Evolutionary conservation across 1,140 invertebrate species (phyloP).

Genomic region (Pararge aegeria): DNA sequence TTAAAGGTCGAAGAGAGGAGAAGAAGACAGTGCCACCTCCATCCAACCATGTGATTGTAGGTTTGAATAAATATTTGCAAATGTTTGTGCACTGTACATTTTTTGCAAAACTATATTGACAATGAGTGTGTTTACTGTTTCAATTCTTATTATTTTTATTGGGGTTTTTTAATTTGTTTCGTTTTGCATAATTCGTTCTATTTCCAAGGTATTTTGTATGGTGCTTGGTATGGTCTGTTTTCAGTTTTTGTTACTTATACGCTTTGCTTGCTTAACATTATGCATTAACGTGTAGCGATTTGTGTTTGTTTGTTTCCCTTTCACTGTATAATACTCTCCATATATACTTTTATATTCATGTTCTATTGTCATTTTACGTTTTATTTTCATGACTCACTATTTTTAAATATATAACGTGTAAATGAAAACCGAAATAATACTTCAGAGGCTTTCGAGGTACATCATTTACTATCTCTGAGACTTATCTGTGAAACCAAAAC

Average conservation of each 20-base stretch:
- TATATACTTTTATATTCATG: neutral
- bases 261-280: conserved; percentile 57
- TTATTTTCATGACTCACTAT: neutral
- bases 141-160: neutral
- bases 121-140: neutral
- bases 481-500: too few species aligned
- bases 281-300: conserved; percentile 68
- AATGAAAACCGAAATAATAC: too few species aligned
- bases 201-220: conserved; percentile 12
- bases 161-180: neutral
- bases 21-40: conserved; percentile 60
- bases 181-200: conserved; percentile 17
- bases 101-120: conserved; percentile 35
- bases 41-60: conserved; percentile 60
- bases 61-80: conserved; percentile 49
- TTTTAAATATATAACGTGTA: neutral
- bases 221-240: conserved; percentile 13
- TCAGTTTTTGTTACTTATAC: neutral
- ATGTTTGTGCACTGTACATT: conserved; percentile 61
- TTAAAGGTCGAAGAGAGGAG: conserved; percentile 69
- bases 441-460: too few species aligned
- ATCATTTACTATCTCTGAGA: too few species aligned
- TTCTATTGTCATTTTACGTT: neutral
- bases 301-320: conserved; percentile 73
- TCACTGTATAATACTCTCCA: neutral